Evolutionary conservation across 1,140 invertebrate genomes (phyloP), one percentile per base, ranked within the genome.

Genomic region (Apis florea): DNA sequence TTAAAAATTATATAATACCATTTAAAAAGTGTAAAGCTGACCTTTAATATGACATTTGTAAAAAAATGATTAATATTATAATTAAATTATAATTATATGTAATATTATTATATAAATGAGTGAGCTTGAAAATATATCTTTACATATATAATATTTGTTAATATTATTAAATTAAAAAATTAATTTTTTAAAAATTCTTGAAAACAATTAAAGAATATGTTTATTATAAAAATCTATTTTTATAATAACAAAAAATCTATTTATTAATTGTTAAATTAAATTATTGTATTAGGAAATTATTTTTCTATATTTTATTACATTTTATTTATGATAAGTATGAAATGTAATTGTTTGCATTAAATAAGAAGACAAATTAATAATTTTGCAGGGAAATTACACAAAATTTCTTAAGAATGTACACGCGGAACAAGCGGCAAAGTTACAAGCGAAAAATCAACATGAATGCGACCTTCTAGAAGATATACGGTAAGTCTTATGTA

Each of bases 401-500:
- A 98, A 97, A 94, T 98, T 97, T 95, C 95, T 98, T 82, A 98
- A 98, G 94, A 97, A 97, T 94, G 95, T 98, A 69, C 98, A 99
- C 92, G 95, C 96, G 73, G 98, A 99, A 93, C 98, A 99, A 94
- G 95, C 98, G 70, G 95, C 97, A 11, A 98, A 98, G 94, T 95
- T 99, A 84, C 96, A 98, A 92, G 95, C 97, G 49, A 99, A 99
- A 93, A 98, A 99, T 93, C 98, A 99, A 93, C 98, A 99, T 94
- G 98, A 99, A 92, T 98, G 97, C 94, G 98, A 99, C 92, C 94
- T 99, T 79, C 94, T 99, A 67, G 98, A 99, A 94, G 98, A 99
- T 92, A 97, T 99, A 70, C 96, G 98, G 94, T 93, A 84, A 93
- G 91, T 40, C 54, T 76, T 84, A 78, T 77, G 67, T 72, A 56